These are phyloP conservation scores for Augochlorella aurata DNA, from an alignment of 2,888 invertebrate species.

Conservation along the genomic window DNA sequence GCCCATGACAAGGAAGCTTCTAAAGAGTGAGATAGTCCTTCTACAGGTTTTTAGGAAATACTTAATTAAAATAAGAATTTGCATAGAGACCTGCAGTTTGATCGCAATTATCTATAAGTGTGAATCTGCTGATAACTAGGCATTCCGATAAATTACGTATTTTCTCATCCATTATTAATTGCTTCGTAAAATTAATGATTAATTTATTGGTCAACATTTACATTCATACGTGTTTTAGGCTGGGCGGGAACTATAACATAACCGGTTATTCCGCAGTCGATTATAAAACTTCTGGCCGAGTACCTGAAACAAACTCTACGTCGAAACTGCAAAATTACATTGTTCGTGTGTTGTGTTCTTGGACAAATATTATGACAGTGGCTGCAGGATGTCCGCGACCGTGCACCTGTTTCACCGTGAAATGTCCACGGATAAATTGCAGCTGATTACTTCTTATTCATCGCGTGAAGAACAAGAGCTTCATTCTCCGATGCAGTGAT, in stretches of 20 bases:
- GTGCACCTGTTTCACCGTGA: slow-evolving; percentile 32
- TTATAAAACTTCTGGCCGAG: not conserved
- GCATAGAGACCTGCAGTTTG: no score
- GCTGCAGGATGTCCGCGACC: not conserved
- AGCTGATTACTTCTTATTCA: slow-evolving; percentile 27
- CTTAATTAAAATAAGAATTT: no score
- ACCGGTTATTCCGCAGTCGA: not conserved
- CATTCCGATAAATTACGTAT: no score
- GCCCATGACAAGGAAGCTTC: no score
- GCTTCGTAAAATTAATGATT: not conserved
- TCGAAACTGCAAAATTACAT: not conserved
- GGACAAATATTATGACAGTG: slow-evolving; percentile 6
- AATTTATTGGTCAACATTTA: slow-evolving; percentile 7
- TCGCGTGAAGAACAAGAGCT: slow-evolving; percentile 23
- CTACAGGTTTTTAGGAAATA: no score
- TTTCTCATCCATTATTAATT: not conserved
- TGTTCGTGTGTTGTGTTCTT: not conserved
- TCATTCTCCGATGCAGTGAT: slow-evolving; percentile 16
- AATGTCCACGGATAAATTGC: slow-evolving; percentile 14
- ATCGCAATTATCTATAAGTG: no score
- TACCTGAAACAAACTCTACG: not conserved
- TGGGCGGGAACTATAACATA: no score
- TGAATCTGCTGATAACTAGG: no score
- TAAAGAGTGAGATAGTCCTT: no score
- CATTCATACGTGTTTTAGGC: no score